Evolutionary conservation across 2,888 invertebrate species (phyloP), one percentile per base, ranked within the genome.

Genomic region (Theristus sp.): DNA sequence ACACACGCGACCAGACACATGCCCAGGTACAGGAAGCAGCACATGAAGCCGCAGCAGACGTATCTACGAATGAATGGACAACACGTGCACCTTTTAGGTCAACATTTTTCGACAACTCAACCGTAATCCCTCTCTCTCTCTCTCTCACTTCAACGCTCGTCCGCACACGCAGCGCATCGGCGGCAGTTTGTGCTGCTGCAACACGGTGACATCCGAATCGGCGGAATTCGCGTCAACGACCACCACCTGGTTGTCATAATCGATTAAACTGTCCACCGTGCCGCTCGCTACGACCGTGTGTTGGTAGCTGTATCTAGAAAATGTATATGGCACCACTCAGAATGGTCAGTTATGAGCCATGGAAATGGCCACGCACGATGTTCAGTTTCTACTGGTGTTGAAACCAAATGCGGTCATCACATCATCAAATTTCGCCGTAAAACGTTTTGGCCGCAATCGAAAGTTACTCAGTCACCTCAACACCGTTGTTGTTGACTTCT

Each of bases 231-330:
- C 20, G n/a, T 49, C 49, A 3, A 49, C n/a, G 49, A 49, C 24
- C n/a, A 49, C 49, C 20, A n/a, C 3, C n/a, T 49, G 49, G n/a
- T 49, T 49, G 49, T 49, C 49, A n/a, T n/a, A 49, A n/a, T 49
- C 49, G 20, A 49, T 20, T n/a, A 49, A 24, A 10, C 20, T 20
- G 3, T 49, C 49, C 20, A 49, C n/a, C 49, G 49, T 49, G 13
- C 49, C 49, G 6, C 20, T 49, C n/a, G 3, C 13, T 3, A n/a
- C 55, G 6, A 28, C 20, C 17, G 55, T 55, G 2, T 55, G 25
- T 24, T 55, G 55, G 26, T 28, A 27, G 26, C 47, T 47, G 58
- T 58, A 58, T 58, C 58, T 46, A n/a, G 10, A 38, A 38, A 38
- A 10, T 13, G n/a, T n/a, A n/a, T n/a, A n/a, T n/a, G n/a, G n/a